Evolutionary conservation across 2,888 invertebrate species (phyloP), one percentile per base, ranked within the genome.

Genomic region (Calliopum simillimum): DNA sequence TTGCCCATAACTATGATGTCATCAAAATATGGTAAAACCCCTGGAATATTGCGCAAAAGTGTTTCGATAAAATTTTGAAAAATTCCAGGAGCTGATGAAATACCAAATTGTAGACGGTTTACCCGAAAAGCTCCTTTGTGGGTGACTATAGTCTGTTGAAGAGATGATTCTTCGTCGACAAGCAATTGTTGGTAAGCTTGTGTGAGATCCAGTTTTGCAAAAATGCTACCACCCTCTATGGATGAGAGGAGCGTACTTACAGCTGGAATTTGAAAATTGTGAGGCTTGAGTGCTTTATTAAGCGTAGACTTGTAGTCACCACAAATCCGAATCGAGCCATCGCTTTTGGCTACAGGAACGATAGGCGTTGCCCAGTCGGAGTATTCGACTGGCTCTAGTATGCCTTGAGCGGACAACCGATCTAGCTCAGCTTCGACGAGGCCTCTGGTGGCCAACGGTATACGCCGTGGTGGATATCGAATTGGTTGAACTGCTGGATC

Each of bases 151-250:
- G 82, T 82, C n/a, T 77, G 78, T 4, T 78, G 72, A 33, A 78
- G 73, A 41, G 81, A 77, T 4, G 82, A 77, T 69, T 79, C 74
- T 23, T 82, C 76, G 68, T 81, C 80, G 6, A 83, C 74, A 12
- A 66, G 53, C n/a, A 81, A 65, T 74, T 86, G 83, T 66, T 80
- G 79, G 74, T 83, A 85, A 8, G 83, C 83, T 62, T 84, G 79
- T 4, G 75, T 72, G 14, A 85, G 74, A 72, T 86, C 84, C 11
- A 86, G 73, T 72, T 82, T 83, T 4, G 80, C 76, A 74, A 85
- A 85, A 33, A 75, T 68, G 44, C 71, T 76, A 16, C 82, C 81
- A 49, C 78, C 80, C 66, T 71, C 69, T 33, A 80, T 78, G 46
- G 58, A 71, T 21, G 69, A 63, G 14, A 75, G 65, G 8, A 73